phyloP scores from a whole-genome alignment of 2,113 vertebrate species.

The Balaeniceps rex region DNA sequence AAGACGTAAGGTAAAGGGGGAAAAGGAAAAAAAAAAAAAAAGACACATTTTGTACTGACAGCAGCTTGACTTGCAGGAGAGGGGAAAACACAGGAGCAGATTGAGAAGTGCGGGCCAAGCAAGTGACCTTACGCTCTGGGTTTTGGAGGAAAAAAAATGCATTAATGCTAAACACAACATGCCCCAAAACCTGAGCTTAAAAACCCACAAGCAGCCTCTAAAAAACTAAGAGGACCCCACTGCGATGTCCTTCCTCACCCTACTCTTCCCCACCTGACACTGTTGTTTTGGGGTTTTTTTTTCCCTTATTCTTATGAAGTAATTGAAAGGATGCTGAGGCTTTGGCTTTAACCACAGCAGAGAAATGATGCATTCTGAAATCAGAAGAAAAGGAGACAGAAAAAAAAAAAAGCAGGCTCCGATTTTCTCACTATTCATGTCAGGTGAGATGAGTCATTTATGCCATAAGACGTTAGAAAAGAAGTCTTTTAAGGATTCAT shows the following conservation, averaged over 20 bases:
- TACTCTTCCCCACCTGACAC: neutral
- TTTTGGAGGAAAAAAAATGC: neutral
- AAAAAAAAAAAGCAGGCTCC: neutral
- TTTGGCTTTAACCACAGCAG: neutral
- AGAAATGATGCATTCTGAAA: neutral
- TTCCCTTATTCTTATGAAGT: neutral
- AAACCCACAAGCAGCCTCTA: neutral
- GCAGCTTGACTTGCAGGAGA: neutral
- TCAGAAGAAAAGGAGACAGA: neutral
- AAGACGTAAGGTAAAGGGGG: neutral
- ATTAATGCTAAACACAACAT: neutral
- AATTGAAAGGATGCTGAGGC: neutral
- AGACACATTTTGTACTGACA: neutral
- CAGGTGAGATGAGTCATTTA: conserved; percentile 27
- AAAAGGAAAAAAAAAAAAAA: neutral
- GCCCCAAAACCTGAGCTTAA: neutral
- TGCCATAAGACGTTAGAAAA: neutral
- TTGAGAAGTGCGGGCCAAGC: neutral
- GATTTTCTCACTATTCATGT: neutral
- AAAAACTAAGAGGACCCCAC: neutral
- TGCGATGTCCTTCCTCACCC: neutral
- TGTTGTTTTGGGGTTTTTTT: no score
- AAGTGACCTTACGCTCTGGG: neutral
- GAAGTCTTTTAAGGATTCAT: neutral
- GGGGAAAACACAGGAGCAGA: neutral